A percentile compares a stretch with the other conserved stretches of the same genome.
These are phyloP conservation scores for Craseonycteris thonglongyai DNA, from an alignment of 2,113 vertebrate genomes.

Conservation along the genomic window DNA sequence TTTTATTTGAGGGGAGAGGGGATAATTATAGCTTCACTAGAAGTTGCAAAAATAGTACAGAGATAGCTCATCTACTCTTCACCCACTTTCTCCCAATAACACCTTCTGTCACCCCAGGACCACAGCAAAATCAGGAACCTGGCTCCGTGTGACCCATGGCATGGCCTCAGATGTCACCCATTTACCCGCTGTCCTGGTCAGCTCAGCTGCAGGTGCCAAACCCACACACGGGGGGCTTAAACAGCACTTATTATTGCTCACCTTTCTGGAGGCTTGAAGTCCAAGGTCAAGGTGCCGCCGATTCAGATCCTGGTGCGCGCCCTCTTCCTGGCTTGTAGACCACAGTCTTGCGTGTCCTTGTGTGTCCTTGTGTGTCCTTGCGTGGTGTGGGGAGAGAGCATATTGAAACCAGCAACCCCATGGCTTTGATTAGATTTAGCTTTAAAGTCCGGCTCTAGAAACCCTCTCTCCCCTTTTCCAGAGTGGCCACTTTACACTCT, in stretches of 20 bases:
- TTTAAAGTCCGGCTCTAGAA: too few relatives aligned
- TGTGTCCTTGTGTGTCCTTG: fast-evolving
- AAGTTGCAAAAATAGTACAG: not conserved
- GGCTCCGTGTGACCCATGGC: fast-evolving
- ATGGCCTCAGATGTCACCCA: fast-evolving
- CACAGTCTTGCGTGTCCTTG: not conserved
- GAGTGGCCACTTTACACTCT: fast-evolving
- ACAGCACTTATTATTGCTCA: fast-evolving
- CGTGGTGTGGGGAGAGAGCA: fast-evolving
- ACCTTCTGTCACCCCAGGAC: fast-evolving
- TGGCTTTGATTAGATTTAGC: too few relatives aligned
- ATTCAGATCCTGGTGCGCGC: fast-evolving
- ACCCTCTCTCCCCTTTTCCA: not conserved
- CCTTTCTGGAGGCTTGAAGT: fast-evolving
- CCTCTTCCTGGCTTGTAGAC: not conserved
- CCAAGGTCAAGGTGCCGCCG: fast-evolving
- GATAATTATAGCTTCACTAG: not conserved
- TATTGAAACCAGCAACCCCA: fast-evolving
- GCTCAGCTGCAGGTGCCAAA: not conserved
- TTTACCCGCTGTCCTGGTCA: fast-evolving
- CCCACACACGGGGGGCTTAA: fast-evolving
- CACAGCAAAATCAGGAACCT: fast-evolving
- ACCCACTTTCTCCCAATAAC: fast-evolving
- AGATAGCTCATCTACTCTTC: fast-evolving
- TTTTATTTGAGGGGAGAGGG: not conserved